Conservation (phyloP, 2,113 vertebrate genomes). For the Gambusia affinis region DNA sequence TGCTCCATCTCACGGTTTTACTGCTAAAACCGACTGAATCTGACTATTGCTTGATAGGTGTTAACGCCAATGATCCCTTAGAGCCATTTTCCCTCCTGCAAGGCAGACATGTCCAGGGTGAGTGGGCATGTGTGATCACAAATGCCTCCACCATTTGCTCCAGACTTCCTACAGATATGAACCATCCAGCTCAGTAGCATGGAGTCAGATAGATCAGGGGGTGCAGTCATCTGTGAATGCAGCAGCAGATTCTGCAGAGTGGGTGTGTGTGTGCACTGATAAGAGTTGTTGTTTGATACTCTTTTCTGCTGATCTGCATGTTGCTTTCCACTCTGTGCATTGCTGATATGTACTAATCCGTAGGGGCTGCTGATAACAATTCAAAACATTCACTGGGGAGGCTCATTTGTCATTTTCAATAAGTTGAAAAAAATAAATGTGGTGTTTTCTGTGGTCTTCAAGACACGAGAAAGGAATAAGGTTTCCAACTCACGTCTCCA, state of each 20-base stretch:
- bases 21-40: neutral
- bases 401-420: neutral
- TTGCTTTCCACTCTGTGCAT: neutral
- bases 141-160: conserved; percentile 1
- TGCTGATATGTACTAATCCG: neutral
- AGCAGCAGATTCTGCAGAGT: neutral
- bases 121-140: conserved; percentile 3
- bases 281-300: conserved; percentile 1
- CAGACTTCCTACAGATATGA: neutral
- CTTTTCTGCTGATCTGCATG: neutral
- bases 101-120: neutral
- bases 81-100: neutral
- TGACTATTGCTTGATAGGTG: neutral
- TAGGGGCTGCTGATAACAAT: neutral
- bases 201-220: no score
- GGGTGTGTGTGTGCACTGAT: neutral
- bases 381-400: no score
- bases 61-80: neutral
- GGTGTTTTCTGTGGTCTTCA: neutral
- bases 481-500: neutral
- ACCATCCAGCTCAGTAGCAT: neutral
- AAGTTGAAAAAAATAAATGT: no score
- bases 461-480: no score
- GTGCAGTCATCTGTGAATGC: neutral
- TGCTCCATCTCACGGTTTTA: neutral